phyloP scores from a whole-genome alignment of 2,113 vertebrate species.

The Actinemys pallida region DNA sequence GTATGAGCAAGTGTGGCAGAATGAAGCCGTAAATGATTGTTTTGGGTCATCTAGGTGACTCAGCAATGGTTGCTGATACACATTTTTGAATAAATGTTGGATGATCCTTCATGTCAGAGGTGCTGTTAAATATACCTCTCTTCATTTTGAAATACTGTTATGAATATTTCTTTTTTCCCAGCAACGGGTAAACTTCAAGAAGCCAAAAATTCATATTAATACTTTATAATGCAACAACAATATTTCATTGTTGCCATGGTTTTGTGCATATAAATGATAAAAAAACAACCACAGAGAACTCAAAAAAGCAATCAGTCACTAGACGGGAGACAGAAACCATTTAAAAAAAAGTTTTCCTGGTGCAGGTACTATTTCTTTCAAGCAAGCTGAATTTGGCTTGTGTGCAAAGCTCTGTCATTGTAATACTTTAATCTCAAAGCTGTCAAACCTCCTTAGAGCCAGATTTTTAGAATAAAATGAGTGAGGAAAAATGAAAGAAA shows the following conservation, averaged over 20 bases:
- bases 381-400: constrained; percentile 38
- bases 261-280: constrained; percentile 1
- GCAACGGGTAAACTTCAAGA: not conserved
- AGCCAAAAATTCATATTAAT: not conserved
- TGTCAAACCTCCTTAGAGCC: constrained; percentile 27
- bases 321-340: not conserved
- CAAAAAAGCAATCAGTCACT: not conserved
- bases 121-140: not conserved
- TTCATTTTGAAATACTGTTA: not conserved
- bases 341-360: not conserved
- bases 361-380: constrained; percentile 44
- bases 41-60: not conserved
- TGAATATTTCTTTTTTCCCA: constrained; percentile 29
- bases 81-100: not conserved
- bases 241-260: constrained; percentile 27
- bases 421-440: constrained; percentile 41
- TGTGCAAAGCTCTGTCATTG: constrained; percentile 19
- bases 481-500: not conserved
- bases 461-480: constrained; percentile 9
- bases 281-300: not conserved
- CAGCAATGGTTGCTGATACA: not conserved
- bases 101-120: not conserved
- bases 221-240: not conserved
- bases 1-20: not conserved
- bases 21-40: not conserved